Base-by-base conservation (phyloP, 2,113 vertebrate genomes). In the Corythornis vintsioides region DNA sequence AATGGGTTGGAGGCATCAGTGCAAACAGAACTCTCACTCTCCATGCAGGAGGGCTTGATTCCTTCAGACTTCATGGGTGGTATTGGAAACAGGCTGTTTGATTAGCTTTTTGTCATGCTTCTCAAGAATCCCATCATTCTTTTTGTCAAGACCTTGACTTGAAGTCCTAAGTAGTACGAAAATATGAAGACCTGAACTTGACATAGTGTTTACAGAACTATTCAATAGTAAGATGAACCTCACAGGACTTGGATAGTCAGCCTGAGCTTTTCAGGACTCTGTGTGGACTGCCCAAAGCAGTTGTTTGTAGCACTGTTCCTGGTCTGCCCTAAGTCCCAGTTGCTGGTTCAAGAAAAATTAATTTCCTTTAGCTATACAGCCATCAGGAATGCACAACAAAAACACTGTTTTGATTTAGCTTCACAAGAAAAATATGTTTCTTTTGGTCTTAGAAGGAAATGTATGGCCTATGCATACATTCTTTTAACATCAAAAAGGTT, bases 371-470 rank as follows among this genome's bases (percentile, higher is more conserved):
- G 86, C 90, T 93, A 74, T 45, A 85, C 45, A 79, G 38, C 40
- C 63, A 86, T 75, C 4, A 17, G 85, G 89, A 95, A 88, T 88
- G 82, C 12, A 2, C 79, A 94, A 88, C 42, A 73, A 86, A 91
- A 93, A 40, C 13, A 28, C 69, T 94, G 94, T 91, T 96, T 93
- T 94, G 91, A 96, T 96, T 95, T 93, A 93, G 61, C 89, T 91
- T 91, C 89, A 89, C 88, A 86, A 94, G 91, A 93, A 96, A 94
- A 96, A 95, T 94, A 91, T 93, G 91, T 93, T 95, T 94, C 92
- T 94, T 92, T 93, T 89, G 79, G 75, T 96, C 93, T 93, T 95
- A 95, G 91, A 95, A 95, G 95, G 91, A 94, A 94, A 96, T 86
- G 53, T 91, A 92, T 94, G 91, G 94, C 65, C 72, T 83, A 60